A percentile compares a stretch with the other conserved stretches of the same genome.
Evolutionary conservation across 2,888 invertebrate species (phyloP).

Genomic region (Pandemis cinnamomeana): DNA sequence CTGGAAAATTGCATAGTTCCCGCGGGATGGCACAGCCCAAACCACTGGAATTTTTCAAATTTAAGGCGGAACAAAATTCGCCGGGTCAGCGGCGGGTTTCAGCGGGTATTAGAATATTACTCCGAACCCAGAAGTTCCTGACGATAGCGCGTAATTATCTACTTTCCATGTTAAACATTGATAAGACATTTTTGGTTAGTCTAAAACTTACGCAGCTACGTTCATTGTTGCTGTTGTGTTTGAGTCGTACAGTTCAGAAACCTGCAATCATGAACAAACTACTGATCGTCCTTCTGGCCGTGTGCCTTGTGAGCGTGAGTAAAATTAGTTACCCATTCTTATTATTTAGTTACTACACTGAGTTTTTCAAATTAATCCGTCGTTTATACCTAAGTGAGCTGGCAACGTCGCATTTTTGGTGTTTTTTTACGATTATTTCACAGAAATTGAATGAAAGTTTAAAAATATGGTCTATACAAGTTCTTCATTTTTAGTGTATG

Average conservation of each 20-base stretch:
- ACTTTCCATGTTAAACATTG: background rate
- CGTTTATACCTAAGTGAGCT: too few species aligned
- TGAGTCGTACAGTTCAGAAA: slow-evolving; percentile 51
- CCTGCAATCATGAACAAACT: slow-evolving; percentile 20
- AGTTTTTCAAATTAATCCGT: too few species aligned
- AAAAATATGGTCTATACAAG: too few species aligned
- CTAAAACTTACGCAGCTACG: background rate
- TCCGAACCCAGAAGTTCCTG: background rate
- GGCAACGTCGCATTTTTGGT: too few species aligned
- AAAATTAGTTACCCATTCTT: background rate
- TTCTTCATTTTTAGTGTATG: too few species aligned
- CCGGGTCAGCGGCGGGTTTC: too few species aligned
- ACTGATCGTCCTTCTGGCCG: slow-evolving; percentile 22
- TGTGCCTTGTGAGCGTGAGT: slow-evolving; percentile 34
- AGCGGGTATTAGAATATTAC: background rate
- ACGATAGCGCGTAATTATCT: background rate
- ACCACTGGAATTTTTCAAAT: too few species aligned
- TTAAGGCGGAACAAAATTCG: too few species aligned
- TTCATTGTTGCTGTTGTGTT: background rate
- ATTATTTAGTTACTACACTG: background rate
- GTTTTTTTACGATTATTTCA: too few species aligned
- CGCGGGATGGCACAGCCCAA: too few species aligned
- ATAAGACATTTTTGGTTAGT: background rate
- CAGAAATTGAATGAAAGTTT: too few species aligned
- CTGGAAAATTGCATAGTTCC: too few species aligned